Percentiles rank a stretch among this genome's conserved stretches.
Conservation (phyloP, 2,888 invertebrate species). For the Blastobasis lacticolella region DNA sequence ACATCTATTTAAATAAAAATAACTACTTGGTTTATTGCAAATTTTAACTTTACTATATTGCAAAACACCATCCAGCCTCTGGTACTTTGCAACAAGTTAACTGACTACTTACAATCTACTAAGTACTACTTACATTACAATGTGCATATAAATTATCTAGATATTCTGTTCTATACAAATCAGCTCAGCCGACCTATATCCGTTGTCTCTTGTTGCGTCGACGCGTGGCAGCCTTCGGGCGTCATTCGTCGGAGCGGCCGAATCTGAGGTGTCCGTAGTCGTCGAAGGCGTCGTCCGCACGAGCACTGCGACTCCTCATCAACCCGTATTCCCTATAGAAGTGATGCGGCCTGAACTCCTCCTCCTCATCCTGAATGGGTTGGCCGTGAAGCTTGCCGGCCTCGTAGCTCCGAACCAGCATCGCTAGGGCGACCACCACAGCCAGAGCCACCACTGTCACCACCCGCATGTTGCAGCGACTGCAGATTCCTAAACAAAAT, state of each 20-base stretch:
- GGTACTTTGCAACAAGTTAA: constrained; percentile 32
- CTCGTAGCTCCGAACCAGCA: constrained; percentile 38
- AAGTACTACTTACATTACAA: neutral
- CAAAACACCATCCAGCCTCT: constrained; percentile 53
- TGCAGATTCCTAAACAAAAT: constrained; percentile 6
- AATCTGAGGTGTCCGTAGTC: constrained; percentile 85
- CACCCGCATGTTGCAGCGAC: constrained; percentile 36
- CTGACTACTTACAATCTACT: constrained; percentile 6
- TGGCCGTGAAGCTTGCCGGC: constrained; percentile 35
- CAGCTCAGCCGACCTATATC: neutral
- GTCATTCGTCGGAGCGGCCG: constrained; percentile 75
- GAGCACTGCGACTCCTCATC: constrained; percentile 42
- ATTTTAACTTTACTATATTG: constrained; percentile 3
- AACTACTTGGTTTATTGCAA: too few species aligned
- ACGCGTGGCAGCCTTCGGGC: constrained; percentile 13
- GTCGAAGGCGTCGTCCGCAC: constrained; percentile 79
- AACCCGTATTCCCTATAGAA: constrained; percentile 76
- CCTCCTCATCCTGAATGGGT: constrained; percentile 45
- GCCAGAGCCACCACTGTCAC: constrained; percentile 36
- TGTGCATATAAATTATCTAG: neutral
- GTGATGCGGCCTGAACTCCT: constrained; percentile 40
- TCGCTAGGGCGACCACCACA: constrained; percentile 30
- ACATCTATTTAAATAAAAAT: too few species aligned
- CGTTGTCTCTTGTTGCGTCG: constrained; percentile 16
- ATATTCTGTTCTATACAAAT: neutral